Percentiles rank a stretch among this genome's conserved stretches.
Conservation (phyloP, 2,888 invertebrate genomes). For the Erpobdella octoculata region DNA sequence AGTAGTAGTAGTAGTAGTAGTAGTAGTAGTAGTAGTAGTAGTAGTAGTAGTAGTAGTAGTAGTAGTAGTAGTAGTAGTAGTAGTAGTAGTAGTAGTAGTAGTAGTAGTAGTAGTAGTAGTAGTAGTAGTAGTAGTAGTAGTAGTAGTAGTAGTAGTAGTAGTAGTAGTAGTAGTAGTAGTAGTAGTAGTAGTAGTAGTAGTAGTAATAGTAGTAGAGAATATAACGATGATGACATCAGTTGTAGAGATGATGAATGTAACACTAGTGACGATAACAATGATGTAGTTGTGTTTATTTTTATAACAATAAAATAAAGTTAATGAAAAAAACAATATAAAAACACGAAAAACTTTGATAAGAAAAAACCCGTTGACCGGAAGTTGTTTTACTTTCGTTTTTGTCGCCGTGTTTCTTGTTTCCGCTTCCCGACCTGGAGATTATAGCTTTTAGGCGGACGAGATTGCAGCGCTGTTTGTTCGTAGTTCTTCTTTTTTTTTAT, state of each 20-base stretch:
- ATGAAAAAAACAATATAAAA: too few relatives aligned
- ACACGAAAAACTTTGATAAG: too few relatives aligned
- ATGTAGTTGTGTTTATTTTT: background rate
- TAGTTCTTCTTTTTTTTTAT: too few relatives aligned
- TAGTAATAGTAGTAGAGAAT: conserved; percentile 32
- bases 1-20: conserved; percentile 31
- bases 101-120: conserved; percentile 35
- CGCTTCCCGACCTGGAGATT: too few relatives aligned
- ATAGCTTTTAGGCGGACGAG: too few relatives aligned
- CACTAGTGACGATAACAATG: background rate
- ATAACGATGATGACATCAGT: background rate
- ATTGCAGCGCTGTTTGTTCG: too few relatives aligned
- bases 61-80: conserved; percentile 35
- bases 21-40: conserved; percentile 34
- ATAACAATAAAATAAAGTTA: background rate
- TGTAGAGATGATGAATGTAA: background rate
- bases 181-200: conserved; percentile 34
- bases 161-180: conserved; percentile 28
- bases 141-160: conserved; percentile 31
- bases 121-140: conserved; percentile 34
- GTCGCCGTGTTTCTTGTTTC: too few relatives aligned
- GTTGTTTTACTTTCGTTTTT: too few relatives aligned
- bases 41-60: conserved; percentile 35
- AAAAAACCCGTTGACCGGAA: too few relatives aligned
- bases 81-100: conserved; percentile 33